Conservation (phyloP, 2,888 invertebrate species). For the Lordiphosa fenestrarum region DNA sequence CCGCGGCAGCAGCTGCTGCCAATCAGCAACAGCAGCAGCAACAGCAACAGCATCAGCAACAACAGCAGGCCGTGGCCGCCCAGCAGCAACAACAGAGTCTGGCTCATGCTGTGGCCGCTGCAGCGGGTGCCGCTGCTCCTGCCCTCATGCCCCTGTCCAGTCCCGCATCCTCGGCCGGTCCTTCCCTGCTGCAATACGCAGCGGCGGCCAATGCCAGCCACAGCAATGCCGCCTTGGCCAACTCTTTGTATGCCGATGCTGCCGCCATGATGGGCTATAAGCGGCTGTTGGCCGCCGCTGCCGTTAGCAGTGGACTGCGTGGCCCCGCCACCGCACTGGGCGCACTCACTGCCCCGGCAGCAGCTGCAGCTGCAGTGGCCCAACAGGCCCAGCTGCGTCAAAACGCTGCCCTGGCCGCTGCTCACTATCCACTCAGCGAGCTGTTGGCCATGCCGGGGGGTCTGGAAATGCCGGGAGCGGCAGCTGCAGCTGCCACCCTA, state of each 20-base stretch:
- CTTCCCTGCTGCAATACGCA: slow-evolving; percentile 82
- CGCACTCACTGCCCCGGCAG: slow-evolving; percentile 78
- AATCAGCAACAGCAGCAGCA: slow-evolving; percentile 81
- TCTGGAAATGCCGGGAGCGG: slow-evolving; percentile 82
- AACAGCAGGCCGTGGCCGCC: slow-evolving; percentile 70
- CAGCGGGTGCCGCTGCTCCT: slow-evolving; percentile 68
- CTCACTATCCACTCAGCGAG: slow-evolving; percentile 86
- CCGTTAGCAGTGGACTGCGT: slow-evolving; percentile 76
- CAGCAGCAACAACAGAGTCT: slow-evolving; percentile 75
- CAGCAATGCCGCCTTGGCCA: slow-evolving; percentile 69
- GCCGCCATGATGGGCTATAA: slow-evolving; percentile 80
- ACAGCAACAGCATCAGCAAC: slow-evolving; percentile 76
- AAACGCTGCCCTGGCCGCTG: slow-evolving; percentile 75
- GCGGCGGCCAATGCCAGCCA: slow-evolving; percentile 83
- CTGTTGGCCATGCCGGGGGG: slow-evolving; percentile 86
- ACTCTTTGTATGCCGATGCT: slow-evolving; percentile 81
- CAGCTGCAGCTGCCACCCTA: slow-evolving; percentile 82
- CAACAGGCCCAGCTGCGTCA: slow-evolving; percentile 74
- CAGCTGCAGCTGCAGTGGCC: slow-evolving; percentile 61
- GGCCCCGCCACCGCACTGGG: slow-evolving; percentile 58
- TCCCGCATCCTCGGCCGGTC: slow-evolving; percentile 75
- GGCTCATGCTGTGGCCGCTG: slow-evolving; percentile 62
- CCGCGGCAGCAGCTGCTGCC: slow-evolving; percentile 72
- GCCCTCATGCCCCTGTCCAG: slow-evolving; percentile 47
- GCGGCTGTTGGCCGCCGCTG: slow-evolving; percentile 79